These are phyloP conservation scores for Zingel zingel DNA, from an alignment of 2,113 vertebrate species.

Conservation along the genomic window DNA sequence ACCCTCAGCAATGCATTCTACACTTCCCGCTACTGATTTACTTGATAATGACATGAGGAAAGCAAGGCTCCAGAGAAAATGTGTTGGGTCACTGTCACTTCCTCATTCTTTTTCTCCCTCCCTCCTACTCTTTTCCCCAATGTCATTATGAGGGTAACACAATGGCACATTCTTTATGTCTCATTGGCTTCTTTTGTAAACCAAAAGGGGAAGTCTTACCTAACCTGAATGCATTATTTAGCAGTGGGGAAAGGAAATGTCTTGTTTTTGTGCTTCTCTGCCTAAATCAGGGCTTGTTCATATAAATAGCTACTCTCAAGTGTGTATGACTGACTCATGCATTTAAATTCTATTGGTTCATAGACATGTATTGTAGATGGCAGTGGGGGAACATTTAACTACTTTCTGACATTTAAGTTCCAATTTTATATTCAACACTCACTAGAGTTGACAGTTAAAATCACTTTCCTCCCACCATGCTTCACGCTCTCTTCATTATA, in stretches of 20 bases:
- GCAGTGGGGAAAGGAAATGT: not conserved
- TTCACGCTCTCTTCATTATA: not conserved
- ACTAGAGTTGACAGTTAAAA: slow-evolving; percentile 2
- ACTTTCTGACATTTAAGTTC: not conserved
- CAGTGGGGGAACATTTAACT: not conserved
- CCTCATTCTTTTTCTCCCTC: slow-evolving; percentile 64
- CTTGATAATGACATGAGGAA: slow-evolving; percentile 53
- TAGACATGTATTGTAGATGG: not conserved
- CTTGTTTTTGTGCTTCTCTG: slow-evolving; percentile 3
- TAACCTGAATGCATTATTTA: slow-evolving; percentile 48
- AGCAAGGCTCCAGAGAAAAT: slow-evolving; percentile 46
- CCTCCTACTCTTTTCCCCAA: slow-evolving; percentile 32
- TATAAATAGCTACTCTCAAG: not conserved
- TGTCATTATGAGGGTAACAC: slow-evolving; percentile 51
- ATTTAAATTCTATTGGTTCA: not conserved
- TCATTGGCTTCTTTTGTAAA: slow-evolving; percentile 38
- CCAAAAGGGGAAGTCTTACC: slow-evolving; percentile 3
- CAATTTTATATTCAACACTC: not conserved
- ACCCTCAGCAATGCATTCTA: slow-evolving; percentile 32
- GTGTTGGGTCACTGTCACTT: slow-evolving; percentile 54
- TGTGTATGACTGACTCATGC: not conserved
- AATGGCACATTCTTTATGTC: slow-evolving; percentile 60
- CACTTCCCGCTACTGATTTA: slow-evolving; percentile 58
- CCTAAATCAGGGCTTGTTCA: slow-evolving; percentile 1
- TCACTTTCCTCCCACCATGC: not conserved